Evolutionary conservation across 2,888 invertebrate species (phyloP).

Genomic region (Drosophila pullipes): DNA sequence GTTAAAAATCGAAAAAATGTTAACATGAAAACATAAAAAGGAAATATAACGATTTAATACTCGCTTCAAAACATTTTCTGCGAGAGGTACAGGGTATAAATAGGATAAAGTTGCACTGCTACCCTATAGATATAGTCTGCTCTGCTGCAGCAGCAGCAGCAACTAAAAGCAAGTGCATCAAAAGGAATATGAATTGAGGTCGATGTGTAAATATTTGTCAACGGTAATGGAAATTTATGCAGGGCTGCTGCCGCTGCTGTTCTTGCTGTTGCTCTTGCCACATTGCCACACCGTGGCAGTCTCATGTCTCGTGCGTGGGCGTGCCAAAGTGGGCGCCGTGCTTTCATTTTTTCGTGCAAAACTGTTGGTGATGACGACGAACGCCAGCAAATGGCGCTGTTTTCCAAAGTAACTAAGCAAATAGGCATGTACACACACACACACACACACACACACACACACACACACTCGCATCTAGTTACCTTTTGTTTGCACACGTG

Average conservation of each 20-base stretch:
- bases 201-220: slow-evolving; percentile 84
- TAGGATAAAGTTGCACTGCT: slow-evolving; percentile 16
- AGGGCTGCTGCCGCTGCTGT: slow-evolving; percentile 52
- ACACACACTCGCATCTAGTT: slow-evolving; percentile 20
- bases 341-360: slow-evolving; percentile 47
- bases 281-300: slow-evolving; percentile 22
- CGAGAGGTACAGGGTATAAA: slow-evolving; percentile 24
- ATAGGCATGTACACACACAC: slow-evolving; percentile 34
- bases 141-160: slow-evolving; percentile 14
- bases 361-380: slow-evolving; percentile 47
- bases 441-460: slow-evolving; percentile 10
- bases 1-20: background rate
- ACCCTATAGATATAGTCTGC: background rate
- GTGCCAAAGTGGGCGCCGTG: slow-evolving; percentile 27
- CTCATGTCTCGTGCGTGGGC: slow-evolving; percentile 37
- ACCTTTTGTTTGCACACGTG: slow-evolving; percentile 48
- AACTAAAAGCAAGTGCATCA: slow-evolving; percentile 80
- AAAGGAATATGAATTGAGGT: slow-evolving; percentile 82
- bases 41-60: background rate
- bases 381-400: slow-evolving; percentile 44
- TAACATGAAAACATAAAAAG: background rate
- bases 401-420: slow-evolving; percentile 59
- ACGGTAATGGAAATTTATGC: slow-evolving; percentile 83
- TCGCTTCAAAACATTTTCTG: no score
- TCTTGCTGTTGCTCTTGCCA: slow-evolving; percentile 17